These are phyloP conservation scores for Yponomeuta sedellus DNA, from an alignment of 2,888 invertebrate genomes.

Conservation along the genomic window DNA sequence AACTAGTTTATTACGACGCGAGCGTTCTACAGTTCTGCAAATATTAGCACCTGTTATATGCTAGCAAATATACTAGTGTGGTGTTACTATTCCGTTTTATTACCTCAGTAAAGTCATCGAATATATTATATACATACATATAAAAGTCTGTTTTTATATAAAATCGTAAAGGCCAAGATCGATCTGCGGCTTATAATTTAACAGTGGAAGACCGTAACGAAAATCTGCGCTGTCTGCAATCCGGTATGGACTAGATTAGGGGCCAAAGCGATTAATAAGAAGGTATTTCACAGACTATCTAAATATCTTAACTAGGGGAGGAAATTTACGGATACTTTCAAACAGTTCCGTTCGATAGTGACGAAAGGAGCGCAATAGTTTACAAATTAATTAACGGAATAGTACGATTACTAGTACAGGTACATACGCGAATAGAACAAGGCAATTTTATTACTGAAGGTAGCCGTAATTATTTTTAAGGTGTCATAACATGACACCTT, in stretches of 20 bases:
- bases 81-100: constrained; percentile 36
- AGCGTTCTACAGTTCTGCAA: constrained; percentile 24
- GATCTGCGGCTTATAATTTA: constrained; percentile 42
- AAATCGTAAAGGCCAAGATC: constrained; percentile 32
- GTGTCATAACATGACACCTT: neutral
- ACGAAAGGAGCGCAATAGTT: no score
- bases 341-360: no score
- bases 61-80: constrained; percentile 23
- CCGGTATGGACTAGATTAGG: constrained; percentile 27
- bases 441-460: neutral
- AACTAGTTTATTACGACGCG: no score
- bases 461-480: neutral
- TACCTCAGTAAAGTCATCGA: constrained; percentile 23
- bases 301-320: neutral
- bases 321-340: no score
- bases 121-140: no score
- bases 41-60: constrained; percentile 64
- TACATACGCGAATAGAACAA: neutral
- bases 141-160: neutral
- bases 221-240: constrained; percentile 32
- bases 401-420: neutral
- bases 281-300: neutral
- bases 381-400: neutral
- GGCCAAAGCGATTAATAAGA: constrained; percentile 15
- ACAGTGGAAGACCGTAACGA: constrained; percentile 65